These are phyloP conservation scores for Centrocercus urophasianus DNA, from an alignment of 2,113 vertebrate species.

Conservation along the genomic window DNA sequence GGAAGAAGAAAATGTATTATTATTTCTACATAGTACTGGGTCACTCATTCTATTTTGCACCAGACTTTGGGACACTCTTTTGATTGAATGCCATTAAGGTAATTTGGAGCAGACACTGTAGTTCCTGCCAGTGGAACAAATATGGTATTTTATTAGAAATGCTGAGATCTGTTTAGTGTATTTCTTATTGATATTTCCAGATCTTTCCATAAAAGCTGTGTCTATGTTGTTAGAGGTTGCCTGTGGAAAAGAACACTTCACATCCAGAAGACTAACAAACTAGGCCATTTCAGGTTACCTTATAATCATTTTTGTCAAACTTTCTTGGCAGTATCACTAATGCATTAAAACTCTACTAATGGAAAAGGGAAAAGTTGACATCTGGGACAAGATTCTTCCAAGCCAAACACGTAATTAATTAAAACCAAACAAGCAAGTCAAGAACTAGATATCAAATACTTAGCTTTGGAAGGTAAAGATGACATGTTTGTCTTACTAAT, in stretches of 20 bases:
- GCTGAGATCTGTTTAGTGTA: slow-evolving; percentile 31
- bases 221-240: slow-evolving; percentile 33
- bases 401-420: slow-evolving; percentile 40
- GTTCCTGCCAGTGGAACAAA: slow-evolving; percentile 53
- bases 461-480: not conserved
- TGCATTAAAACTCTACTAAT: slow-evolving; percentile 26
- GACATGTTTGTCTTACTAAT: not conserved
- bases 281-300: slow-evolving; percentile 58
- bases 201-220: slow-evolving; percentile 44
- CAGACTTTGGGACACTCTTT: slow-evolving; percentile 31
- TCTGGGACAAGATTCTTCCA: slow-evolving; percentile 11
- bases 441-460: not conserved
- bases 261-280: slow-evolving; percentile 16
- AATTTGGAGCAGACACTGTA: slow-evolving; percentile 18
- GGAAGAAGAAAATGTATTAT: not conserved
- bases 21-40: not conserved
- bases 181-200: slow-evolving; percentile 67
- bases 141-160: slow-evolving; percentile 45
- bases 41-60: not conserved
- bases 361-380: slow-evolving; percentile 55
- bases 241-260: slow-evolving; percentile 65
- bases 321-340: slow-evolving; percentile 56
- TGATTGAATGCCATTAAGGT: slow-evolving; percentile 5
- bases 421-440: slow-evolving; percentile 7
- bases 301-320: slow-evolving; percentile 59